These are phyloP conservation scores for Crocidura indochinensis DNA, from an alignment of 2,797 vertebrate genomes.

Conservation along the genomic window DNA sequence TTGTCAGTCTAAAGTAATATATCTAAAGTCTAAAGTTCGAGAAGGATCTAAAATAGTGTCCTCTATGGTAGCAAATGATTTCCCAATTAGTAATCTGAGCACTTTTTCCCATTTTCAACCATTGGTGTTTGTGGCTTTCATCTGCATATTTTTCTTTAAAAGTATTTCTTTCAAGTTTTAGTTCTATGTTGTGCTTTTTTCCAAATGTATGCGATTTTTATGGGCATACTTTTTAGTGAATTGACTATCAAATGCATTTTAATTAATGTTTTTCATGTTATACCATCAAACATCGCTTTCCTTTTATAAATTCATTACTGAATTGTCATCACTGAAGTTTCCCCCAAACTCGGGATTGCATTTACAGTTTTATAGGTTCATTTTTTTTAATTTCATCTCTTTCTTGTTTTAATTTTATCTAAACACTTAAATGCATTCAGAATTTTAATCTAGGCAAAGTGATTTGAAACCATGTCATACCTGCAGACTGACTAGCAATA, in stretches of 20 bases:
- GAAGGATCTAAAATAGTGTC: background rate
- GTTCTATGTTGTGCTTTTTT: background rate
- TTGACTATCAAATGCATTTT: background rate
- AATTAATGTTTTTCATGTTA: background rate
- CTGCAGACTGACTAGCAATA: background rate
- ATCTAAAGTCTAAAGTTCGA: too few relatives aligned
- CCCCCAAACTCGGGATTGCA: too few relatives aligned
- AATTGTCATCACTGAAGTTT: too few relatives aligned
- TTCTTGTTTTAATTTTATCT: conserved; percentile 15
- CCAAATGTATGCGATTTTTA: background rate
- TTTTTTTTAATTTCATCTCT: too few relatives aligned
- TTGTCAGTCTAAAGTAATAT: too few relatives aligned
- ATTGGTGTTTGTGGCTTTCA: background rate
- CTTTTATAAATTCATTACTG: background rate
- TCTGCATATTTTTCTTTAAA: background rate
- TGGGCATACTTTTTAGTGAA: background rate
- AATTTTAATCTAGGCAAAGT: conserved; percentile 6
- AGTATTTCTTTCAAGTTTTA: background rate
- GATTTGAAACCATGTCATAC: too few relatives aligned
- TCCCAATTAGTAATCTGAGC: background rate
- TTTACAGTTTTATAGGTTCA: too few relatives aligned
- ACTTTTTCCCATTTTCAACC: background rate
- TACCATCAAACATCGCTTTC: background rate
- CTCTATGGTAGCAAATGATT: background rate
- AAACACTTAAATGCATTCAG: background rate